phyloP scores from a whole-genome alignment of 1,140 invertebrate species.

The Atta colombica region DNA sequence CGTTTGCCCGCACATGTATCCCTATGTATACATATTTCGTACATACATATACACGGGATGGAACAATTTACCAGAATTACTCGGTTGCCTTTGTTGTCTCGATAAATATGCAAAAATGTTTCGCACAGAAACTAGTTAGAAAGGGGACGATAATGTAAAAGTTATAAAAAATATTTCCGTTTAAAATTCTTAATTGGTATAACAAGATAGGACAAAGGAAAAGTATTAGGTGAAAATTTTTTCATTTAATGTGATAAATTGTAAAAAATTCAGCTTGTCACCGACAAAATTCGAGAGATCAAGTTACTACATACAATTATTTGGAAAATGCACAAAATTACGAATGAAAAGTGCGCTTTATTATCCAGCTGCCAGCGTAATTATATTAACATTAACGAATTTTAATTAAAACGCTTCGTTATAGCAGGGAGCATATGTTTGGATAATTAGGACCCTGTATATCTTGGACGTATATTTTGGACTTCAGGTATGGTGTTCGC shows the following conservation, averaged over 20 bases:
- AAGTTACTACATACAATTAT: constrained; percentile 4
- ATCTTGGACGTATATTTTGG: constrained; percentile 30
- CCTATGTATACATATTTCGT: not conserved
- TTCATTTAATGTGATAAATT: not conserved
- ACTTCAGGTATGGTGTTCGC: constrained; percentile 17
- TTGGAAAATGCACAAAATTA: constrained; percentile 36
- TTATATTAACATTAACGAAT: constrained; percentile 60
- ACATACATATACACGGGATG: not conserved
- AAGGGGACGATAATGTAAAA: not conserved
- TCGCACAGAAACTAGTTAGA: constrained; percentile 28
- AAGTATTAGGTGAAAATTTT: not conserved
- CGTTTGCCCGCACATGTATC: constrained; percentile 40
- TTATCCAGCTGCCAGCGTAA: constrained; percentile 46
- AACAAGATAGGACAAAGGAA: not conserved
- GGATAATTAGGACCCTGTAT: constrained; percentile 42
- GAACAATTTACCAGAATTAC: constrained; percentile 38
- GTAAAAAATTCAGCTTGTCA: constrained; percentile 22
- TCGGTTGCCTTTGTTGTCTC: constrained; percentile 50
- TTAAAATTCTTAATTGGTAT: constrained; percentile 11
- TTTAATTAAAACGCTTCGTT: constrained; percentile 60
- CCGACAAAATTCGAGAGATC: constrained; percentile 10
- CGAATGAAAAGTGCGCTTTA: constrained; percentile 40
- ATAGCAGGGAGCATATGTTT: constrained; percentile 28
- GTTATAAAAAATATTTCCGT: not conserved
- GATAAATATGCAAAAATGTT: constrained; percentile 57